Conservation (phyloP, 2,113 vertebrate genomes). For the Myotis davidii region DNA sequence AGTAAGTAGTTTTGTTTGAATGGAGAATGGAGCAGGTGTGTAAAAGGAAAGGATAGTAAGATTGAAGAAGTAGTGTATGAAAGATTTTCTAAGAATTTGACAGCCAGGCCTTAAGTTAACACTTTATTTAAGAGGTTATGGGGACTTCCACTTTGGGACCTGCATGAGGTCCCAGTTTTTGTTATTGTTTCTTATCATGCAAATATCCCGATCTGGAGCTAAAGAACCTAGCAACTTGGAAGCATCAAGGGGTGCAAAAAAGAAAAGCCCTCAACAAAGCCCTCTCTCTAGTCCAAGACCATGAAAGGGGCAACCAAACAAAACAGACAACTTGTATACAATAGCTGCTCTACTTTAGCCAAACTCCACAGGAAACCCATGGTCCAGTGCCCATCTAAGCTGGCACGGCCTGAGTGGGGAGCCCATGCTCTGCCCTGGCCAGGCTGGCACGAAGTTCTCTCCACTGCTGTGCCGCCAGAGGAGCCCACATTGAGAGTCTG, state of each 20-base stretch:
- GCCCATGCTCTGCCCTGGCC: not conserved
- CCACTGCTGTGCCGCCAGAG: too few species aligned
- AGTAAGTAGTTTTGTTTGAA: not conserved
- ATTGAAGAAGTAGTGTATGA: not conserved
- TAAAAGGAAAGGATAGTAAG: not conserved
- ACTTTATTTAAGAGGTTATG: not conserved
- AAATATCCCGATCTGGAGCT: not conserved
- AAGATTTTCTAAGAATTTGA: not conserved
- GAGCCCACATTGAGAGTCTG: not conserved
- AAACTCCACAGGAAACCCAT: not conserved
- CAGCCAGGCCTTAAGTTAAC: not conserved
- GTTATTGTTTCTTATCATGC: too few species aligned
- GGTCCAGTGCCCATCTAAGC: not conserved
- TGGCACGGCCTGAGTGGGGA: not conserved
- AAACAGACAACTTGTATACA: not conserved
- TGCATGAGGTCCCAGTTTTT: not conserved
- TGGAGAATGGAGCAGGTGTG: rapidly evolving
- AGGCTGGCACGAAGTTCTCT: not conserved
- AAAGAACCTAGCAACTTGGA: not conserved
- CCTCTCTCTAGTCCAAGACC: not conserved
- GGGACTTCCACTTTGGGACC: not conserved
- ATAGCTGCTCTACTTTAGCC: not conserved
- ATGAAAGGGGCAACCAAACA: not conserved
- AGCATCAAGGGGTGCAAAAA: not conserved
- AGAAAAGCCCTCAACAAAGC: not conserved